Base-by-base conservation (phyloP, 2,888 invertebrate genomes). In the Xanthorhoe designata region DNA sequence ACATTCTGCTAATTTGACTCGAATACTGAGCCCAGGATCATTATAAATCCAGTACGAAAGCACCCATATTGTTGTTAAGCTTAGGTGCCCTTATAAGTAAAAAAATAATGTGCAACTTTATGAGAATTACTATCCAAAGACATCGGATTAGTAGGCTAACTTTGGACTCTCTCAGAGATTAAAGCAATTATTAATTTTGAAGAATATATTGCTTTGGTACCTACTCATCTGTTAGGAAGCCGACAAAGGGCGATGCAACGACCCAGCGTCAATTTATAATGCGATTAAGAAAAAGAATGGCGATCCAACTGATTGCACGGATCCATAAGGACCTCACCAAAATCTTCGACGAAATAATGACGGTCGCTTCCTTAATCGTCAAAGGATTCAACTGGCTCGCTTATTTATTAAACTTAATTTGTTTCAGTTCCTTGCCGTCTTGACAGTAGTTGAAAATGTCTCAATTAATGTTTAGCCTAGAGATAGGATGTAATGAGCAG, bases 381-480 rank as follows among this genome's bases (percentile, higher is more conserved):
- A 80, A 80, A 82, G 77, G 74, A 78, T 80, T 77, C 76, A 69
- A 66, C 66, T 75, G 73, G 70, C 73, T 74, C 74, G 71, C 68
- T 88, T 83, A 90, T 86, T 87, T 86, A 91, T 90, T 73, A 74
- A 62, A 66, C 67, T 71, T 75, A 85, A 88, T 91, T 90, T 84
- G 79, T 91, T 83, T 81, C 72, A 67, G 78, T 64, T 75, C 78
- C 85, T 84, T 75, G 78, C 79, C 84, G 79, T 77, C 82, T 83
- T 78, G 85, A 81, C 85, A 84, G 88, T 85, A 86, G 87, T 89
- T 86, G 77, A 81, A 84, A 91, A 92, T 88, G 85, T 91, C 92
- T 92, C 91, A 91, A 92, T 92, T 93, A 92, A 86, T 86, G 87
- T 91, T 91, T 93, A 87, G 92, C 92, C 92, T 89, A 84, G 89